Evolutionary conservation across 2,888 invertebrate species (phyloP).

Genomic region (Sycophila texana): DNA sequence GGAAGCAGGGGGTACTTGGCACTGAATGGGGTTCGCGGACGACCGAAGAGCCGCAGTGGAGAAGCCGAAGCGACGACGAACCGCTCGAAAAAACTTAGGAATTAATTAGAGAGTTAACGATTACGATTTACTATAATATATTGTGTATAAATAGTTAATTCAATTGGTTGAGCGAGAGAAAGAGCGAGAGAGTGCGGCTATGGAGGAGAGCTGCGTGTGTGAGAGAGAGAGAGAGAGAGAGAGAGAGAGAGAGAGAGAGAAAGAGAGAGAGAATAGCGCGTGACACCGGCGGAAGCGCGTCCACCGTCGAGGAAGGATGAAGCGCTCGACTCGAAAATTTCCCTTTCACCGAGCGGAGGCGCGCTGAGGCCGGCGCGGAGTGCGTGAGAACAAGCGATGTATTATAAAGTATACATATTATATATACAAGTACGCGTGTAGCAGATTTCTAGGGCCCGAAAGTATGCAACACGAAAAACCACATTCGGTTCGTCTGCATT

Average conservation of each 20-base stretch:
- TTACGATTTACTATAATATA: slow-evolving; percentile 75
- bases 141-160: slow-evolving; percentile 76
- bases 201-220: slow-evolving; percentile 24
- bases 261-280: slow-evolving; percentile 31
- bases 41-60: slow-evolving; percentile 20
- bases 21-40: slow-evolving; percentile 21
- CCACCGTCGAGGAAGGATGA: not conserved
- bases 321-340: slow-evolving; percentile 27
- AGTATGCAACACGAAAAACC: slow-evolving; percentile 58
- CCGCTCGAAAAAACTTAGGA: slow-evolving; percentile 61
- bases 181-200: slow-evolving; percentile 47
- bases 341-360: not conserved
- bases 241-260: slow-evolving; percentile 58
- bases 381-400: slow-evolving; percentile 57
- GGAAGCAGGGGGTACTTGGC: slow-evolving; percentile 6
- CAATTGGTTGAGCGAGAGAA: slow-evolving; percentile 67
- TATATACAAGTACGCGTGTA: slow-evolving; percentile 61
- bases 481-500: slow-evolving; percentile 60
- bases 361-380: slow-evolving; percentile 45
- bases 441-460: slow-evolving; percentile 64
- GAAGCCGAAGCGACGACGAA: slow-evolving; percentile 40
- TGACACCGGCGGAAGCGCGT: not conserved
- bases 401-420: slow-evolving; percentile 63
- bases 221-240: slow-evolving; percentile 39
- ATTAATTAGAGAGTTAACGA: slow-evolving; percentile 70